Percentiles rank a stretch among this genome's conserved stretches.
These are phyloP conservation scores for Echinometra lucunter DNA, from an alignment of 53 echinoderm and acorn worm species.

Conservation along the genomic window DNA sequence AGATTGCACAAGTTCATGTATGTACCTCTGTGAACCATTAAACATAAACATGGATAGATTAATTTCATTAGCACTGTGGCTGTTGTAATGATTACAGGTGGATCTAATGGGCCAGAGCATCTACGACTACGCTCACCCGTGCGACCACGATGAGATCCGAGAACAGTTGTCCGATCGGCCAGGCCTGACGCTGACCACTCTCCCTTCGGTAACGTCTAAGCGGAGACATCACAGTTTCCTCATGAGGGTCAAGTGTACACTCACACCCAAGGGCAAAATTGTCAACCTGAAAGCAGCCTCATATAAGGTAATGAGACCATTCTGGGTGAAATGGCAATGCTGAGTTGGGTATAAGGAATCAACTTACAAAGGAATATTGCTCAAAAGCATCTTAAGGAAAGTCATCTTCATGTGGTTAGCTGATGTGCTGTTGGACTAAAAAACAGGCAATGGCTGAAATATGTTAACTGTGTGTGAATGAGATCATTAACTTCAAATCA, in stretches of 20 bases:
- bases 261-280: constrained; percentile 94
- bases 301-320: constrained; percentile 84
- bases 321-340: too few species aligned
- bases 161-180: constrained; percentile 94
- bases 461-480: too few species aligned
- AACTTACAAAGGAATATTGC: not conserved
- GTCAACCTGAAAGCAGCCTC: constrained; percentile 95
- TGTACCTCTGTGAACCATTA: not conserved
- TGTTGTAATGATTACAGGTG: constrained; percentile 73
- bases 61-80: not conserved
- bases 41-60: not conserved
- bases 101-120: constrained; percentile 96
- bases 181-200: constrained; percentile 62
- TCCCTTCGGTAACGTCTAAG: constrained; percentile 48
- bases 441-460: too few species aligned
- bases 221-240: constrained; percentile 84
- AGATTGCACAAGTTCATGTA: not conserved
- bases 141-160: constrained; percentile 96
- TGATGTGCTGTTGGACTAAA: too few species aligned
- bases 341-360: not conserved
- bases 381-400: not conserved
- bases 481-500: too few species aligned
- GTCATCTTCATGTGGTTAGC: not conserved
- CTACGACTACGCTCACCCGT: constrained; percentile 97
- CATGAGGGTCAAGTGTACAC: constrained; percentile 93